phyloP scores from a whole-genome alignment of 2,797 vertebrate genomes.

The Oryzias dopingdopingensis region DNA sequence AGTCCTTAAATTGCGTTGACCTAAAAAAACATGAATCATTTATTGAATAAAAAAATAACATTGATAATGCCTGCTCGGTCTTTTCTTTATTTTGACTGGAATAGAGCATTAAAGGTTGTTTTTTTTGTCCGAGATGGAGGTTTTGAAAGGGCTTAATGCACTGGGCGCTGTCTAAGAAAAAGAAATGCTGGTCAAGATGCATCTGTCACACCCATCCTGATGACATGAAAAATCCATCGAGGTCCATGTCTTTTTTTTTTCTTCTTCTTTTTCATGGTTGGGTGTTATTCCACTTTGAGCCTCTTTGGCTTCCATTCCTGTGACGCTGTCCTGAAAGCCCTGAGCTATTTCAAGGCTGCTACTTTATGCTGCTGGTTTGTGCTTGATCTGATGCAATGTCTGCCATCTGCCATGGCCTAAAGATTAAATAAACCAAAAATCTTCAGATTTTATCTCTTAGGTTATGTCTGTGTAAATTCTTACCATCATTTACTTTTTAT shows the following conservation, averaged over 20 bases:
- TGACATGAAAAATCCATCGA: conserved; percentile 62
- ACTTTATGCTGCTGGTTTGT: conserved; percentile 19
- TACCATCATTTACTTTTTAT: background rate
- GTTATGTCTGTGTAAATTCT: background rate
- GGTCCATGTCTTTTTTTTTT: conserved; percentile 28
- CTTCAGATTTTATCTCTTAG: background rate
- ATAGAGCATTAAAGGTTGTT: conserved; percentile 47
- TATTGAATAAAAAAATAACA: background rate
- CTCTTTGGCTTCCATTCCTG: conserved; percentile 10
- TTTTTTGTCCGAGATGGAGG: conserved; percentile 9
- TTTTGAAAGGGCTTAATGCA: conserved; percentile 42
- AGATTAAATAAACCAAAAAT: background rate
- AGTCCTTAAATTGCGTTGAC: conserved; percentile 44
- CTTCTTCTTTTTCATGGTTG: conserved; percentile 18
- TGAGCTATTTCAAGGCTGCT: conserved; percentile 39
- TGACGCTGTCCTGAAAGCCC: conserved; percentile 31
- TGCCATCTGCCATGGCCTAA: background rate
- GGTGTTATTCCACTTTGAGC: conserved; percentile 45
- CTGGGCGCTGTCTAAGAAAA: conserved; percentile 42
- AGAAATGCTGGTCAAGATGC: conserved; percentile 39
- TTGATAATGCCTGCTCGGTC: background rate
- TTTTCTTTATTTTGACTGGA: conserved; percentile 1
- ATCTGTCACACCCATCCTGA: conserved; percentile 24
- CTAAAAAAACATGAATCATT: conserved; percentile 14
- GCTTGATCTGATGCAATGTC: conserved; percentile 17